A percentile compares a stretch with the other conserved stretches of the same genome.
Conservation (phyloP, 2,888 invertebrate species). For the Lissonota sp. region DNA sequence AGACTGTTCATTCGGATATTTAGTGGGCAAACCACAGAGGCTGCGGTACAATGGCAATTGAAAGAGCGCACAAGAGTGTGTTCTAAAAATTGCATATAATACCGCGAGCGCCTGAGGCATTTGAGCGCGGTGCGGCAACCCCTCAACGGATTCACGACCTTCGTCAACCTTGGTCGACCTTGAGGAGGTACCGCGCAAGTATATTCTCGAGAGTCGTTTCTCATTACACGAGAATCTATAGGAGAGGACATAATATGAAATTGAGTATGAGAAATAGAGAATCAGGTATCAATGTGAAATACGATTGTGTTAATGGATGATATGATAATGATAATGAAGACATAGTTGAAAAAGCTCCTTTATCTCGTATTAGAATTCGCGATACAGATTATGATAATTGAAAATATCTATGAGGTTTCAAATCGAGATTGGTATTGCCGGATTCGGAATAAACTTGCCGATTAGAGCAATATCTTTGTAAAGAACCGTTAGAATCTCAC, state of each 20-base stretch:
- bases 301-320: constrained; percentile 8
- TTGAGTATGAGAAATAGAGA: constrained; percentile 1
- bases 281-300: constrained; percentile 6
- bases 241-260: not conserved
- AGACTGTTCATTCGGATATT: too few species aligned
- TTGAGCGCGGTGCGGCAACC: constrained; percentile 23
- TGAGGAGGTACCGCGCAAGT: constrained; percentile 35
- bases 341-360: not conserved
- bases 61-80: too few species aligned
- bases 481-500: too few species aligned
- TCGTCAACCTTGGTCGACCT: constrained; percentile 51
- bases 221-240: not conserved
- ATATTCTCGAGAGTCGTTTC: constrained; percentile 1
- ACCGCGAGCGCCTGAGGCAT: constrained; percentile 28
- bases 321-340: constrained; percentile 8
- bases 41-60: too few species aligned
- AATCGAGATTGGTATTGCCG: too few species aligned
- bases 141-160: constrained; percentile 53
- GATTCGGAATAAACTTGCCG: too few species aligned
- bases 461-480: too few species aligned
- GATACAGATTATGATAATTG: too few species aligned
- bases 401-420: too few species aligned
- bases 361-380: too few species aligned
- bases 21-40: too few species aligned
- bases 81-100: too few species aligned